Evolutionary conservation across 2,888 invertebrate species (phyloP).

Genomic region (Drosophila ochracea): DNA sequence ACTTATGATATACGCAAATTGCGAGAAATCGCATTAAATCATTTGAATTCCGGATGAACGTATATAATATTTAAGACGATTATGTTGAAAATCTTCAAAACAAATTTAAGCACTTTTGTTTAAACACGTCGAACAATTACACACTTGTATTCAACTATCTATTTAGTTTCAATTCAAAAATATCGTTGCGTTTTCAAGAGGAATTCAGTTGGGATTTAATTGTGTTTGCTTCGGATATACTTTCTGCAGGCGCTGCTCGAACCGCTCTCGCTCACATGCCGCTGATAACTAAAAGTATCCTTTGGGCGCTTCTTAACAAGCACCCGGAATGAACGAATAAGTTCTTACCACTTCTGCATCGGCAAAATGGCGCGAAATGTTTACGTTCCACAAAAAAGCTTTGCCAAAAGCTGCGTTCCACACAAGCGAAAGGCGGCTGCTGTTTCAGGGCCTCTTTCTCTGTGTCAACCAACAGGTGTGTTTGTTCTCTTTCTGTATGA

Average conservation of each 20-base stretch:
- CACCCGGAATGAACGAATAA: constrained; percentile 12
- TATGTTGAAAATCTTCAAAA: not conserved
- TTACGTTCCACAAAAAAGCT: constrained; percentile 70
- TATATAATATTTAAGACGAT: not conserved
- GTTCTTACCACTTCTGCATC: constrained; percentile 70
- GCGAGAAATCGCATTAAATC: not conserved
- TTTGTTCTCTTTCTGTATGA: constrained; percentile 37
- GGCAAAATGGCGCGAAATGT: constrained; percentile 70
- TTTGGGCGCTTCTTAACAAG: constrained; percentile 69
- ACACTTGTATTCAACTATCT: not conserved
- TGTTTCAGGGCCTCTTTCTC: constrained; percentile 13
- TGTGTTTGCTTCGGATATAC: not conserved
- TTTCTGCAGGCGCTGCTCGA: constrained; percentile 32
- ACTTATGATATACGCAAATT: constrained; percentile 22
- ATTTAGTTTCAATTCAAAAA: not conserved
- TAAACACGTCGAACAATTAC: not conserved
- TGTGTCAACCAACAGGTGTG: constrained; percentile 59
- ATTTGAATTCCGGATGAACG: not conserved
- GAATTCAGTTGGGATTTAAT: not conserved
- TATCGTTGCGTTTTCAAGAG: not conserved
- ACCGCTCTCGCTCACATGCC: constrained; percentile 68
- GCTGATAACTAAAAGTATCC: constrained; percentile 64
- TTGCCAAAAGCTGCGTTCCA: constrained; percentile 65
- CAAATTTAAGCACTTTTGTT: not conserved
- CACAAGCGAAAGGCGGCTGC: constrained; percentile 30